Percentiles rank a stretch among this genome's conserved stretches.
Evolutionary conservation across 1,140 invertebrate species (phyloP).

Genomic region (Calephelis virginiensis): DNA sequence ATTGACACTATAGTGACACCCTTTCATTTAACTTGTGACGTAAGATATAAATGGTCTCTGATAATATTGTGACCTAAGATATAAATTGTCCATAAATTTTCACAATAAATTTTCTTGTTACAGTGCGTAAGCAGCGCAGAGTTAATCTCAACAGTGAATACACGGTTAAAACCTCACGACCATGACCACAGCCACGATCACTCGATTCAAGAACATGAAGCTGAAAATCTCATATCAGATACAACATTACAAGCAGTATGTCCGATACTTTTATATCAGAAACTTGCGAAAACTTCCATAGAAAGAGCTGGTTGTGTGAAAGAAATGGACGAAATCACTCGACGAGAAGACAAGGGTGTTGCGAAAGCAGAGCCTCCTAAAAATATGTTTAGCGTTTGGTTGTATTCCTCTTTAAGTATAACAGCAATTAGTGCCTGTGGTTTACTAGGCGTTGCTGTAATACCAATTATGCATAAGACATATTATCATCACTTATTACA

Average conservation of each 20-base stretch:
- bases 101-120: conserved; percentile 30
- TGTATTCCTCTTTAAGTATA: conserved; percentile 89
- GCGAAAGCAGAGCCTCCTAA: conserved; percentile 41
- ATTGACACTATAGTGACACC: no score
- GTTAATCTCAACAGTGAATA: conserved; percentile 67
- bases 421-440: conserved; percentile 91
- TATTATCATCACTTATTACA: conserved; percentile 95
- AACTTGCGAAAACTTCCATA: conserved; percentile 75
- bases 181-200: conserved; percentile 43
- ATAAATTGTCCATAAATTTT: no score
- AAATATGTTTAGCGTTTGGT: conserved; percentile 83
- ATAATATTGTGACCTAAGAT: no score
- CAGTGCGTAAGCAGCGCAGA: conserved; percentile 75
- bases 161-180: conserved; percentile 55
- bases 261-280: conserved; percentile 83
- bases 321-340: conserved; percentile 44
- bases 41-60: no score
- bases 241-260: conserved; percentile 79
- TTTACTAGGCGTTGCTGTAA: conserved; percentile 89
- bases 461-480: conserved; percentile 92
- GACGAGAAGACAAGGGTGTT: conserved; percentile 27
- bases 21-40: no score
- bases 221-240: conserved; percentile 47
- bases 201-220: conserved; percentile 44
- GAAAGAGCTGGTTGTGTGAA: conserved; percentile 80